Percentiles rank a stretch among this genome's conserved stretches.
These are phyloP conservation scores for Melanotaenia maccullochi DNA, from an alignment of 2,797 vertebrate genomes.

Conservation along the genomic window DNA sequence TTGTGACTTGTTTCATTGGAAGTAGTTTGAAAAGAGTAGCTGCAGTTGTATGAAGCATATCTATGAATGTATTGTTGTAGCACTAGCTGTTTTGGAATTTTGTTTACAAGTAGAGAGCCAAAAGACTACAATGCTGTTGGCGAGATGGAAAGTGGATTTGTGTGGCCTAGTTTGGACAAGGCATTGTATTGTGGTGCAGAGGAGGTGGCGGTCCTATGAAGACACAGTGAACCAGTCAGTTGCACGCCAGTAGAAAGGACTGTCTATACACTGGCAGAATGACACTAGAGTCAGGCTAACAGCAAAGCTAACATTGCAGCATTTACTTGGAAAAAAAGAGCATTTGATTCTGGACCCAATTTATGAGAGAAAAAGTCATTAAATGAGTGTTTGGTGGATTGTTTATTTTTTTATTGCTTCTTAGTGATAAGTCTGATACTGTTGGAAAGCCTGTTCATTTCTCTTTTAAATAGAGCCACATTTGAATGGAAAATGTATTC, in stretches of 20 bases:
- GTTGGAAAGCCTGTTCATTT: too few relatives aligned
- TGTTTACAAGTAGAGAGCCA: slow-evolving; percentile 63
- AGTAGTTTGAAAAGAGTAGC: neutral
- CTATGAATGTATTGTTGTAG: neutral
- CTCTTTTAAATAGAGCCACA: too few relatives aligned
- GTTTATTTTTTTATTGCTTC: too few relatives aligned
- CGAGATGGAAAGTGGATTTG: slow-evolving; percentile 64
- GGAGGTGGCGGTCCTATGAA: slow-evolving; percentile 50
- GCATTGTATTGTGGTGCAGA: slow-evolving; percentile 69
- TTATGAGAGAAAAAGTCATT: neutral
- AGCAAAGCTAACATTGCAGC: slow-evolving; percentile 3
- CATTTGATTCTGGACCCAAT: neutral
- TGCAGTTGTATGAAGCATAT: neutral
- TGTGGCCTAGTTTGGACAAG: slow-evolving; percentile 78
- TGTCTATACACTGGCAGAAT: slow-evolving; percentile 18
- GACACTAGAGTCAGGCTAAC: slow-evolving; percentile 20
- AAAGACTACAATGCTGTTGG: slow-evolving; percentile 46
- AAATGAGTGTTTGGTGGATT: too few relatives aligned
- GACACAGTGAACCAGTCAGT: slow-evolving; percentile 67
- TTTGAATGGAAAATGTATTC: too few relatives aligned
- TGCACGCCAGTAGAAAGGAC: slow-evolving; percentile 38
- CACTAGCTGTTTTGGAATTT: slow-evolving; percentile 50
- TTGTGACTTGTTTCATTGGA: too few relatives aligned
- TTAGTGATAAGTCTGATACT: too few relatives aligned
- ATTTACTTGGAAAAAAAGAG: neutral